A percentile compares a stretch with the other conserved stretches of the same genome.
These are phyloP conservation scores for Schizothorax lantsangensis DNA, from an alignment of 2,797 vertebrate species.

Conservation along the genomic window DNA sequence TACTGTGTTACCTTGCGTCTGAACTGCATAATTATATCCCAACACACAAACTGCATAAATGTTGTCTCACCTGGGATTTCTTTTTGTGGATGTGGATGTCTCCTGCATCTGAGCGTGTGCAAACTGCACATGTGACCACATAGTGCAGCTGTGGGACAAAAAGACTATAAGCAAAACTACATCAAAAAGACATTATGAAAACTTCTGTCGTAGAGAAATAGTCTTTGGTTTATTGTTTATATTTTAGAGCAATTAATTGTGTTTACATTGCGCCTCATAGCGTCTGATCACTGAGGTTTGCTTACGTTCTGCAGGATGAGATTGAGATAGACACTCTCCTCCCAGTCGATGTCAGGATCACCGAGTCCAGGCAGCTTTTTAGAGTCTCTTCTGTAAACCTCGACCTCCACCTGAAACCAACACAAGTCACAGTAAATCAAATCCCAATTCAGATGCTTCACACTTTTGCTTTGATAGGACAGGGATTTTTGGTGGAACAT, in stretches of 20 bases:
- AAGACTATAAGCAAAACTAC: background rate
- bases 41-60: background rate
- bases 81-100: conserved; percentile 98
- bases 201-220: background rate
- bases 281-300: background rate
- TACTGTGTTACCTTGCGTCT: background rate
- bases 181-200: background rate
- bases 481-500: background rate
- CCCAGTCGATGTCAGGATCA: conserved; percentile 98
- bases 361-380: conserved; percentile 97
- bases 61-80: conserved; percentile 90
- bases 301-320: conserved; percentile 95
- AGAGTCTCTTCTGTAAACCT: conserved; percentile 96
- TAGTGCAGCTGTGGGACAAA: conserved; percentile 88
- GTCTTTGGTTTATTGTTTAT: background rate
- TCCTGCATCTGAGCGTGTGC: conserved; percentile 92
- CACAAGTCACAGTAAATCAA: conserved; percentile 33
- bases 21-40: background rate
- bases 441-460: background rate
- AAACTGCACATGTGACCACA: conserved; percentile 95
- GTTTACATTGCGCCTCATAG: too few species aligned
- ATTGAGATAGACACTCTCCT: conserved; percentile 97
- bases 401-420: conserved; percentile 88
- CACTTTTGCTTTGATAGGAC: background rate
- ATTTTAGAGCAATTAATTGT: background rate